phyloP scores from a whole-genome alignment of 2,797 vertebrate species.

The Heteromormyrus szaboi region DNA sequence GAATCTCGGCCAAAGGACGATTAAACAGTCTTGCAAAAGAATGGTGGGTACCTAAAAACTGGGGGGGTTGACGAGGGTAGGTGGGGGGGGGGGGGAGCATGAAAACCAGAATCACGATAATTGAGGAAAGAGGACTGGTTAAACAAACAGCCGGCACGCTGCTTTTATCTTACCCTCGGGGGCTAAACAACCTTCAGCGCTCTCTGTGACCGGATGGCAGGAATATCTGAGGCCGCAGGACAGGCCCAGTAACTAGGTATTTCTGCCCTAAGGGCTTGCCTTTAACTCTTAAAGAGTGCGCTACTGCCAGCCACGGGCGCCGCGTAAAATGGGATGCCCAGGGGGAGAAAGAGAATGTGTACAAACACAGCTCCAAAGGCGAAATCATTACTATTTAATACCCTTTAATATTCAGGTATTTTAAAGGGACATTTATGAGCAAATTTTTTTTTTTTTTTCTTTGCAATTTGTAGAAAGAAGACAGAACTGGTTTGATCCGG shows the following conservation, averaged over 20 bases:
- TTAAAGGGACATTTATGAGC: not conserved
- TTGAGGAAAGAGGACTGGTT: not conserved
- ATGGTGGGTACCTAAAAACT: not conserved
- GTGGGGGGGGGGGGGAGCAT: not conserved
- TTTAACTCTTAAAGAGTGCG: not conserved
- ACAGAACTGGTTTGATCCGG: not conserved
- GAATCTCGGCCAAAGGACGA: not conserved
- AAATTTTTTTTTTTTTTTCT: not conserved
- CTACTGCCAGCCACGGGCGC: not conserved
- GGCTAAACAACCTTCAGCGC: not conserved
- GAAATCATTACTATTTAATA: not conserved
- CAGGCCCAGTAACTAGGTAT: not conserved
- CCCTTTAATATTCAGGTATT: not conserved
- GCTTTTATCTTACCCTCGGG: not conserved
- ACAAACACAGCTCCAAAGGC: not conserved
- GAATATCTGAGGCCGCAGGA: not conserved
- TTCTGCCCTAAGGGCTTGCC: slow-evolving; percentile 3
- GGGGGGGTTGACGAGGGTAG: not conserved
- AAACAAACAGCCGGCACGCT: not conserved
- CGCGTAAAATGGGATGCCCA: not conserved
- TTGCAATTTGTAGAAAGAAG: not conserved
- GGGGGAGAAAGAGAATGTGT: not conserved
- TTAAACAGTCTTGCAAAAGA: not conserved
- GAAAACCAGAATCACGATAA: not conserved
- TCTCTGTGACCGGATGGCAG: not conserved